These are phyloP conservation scores for Benitochromis conjunctus DNA, from an alignment of 2,113 vertebrate species.

Conservation along the genomic window DNA sequence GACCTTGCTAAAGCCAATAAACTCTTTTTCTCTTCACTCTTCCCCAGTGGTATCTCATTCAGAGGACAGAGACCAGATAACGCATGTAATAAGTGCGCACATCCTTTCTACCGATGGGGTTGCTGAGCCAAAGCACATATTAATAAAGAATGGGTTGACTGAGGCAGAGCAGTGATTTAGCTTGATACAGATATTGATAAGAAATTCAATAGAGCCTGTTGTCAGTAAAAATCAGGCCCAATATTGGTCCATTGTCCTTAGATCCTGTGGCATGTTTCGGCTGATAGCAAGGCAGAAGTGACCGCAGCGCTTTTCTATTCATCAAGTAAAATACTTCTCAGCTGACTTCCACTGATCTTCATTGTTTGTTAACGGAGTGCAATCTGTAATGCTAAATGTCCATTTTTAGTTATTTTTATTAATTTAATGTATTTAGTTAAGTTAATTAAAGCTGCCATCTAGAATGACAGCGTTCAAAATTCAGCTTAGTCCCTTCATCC, in stretches of 20 bases:
- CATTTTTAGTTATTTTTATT: background rate
- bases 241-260: constrained; percentile 39
- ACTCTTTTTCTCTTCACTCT: background rate
- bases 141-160: constrained; percentile 35
- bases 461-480: too few relatives aligned
- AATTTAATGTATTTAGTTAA: background rate
- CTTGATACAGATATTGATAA: constrained; percentile 53
- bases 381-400: constrained; percentile 54
- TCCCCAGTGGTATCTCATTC: constrained; percentile 26
- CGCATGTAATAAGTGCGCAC: constrained; percentile 43
- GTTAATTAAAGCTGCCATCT: background rate
- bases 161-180: constrained; percentile 32
- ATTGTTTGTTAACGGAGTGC: constrained; percentile 85
- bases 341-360: constrained; percentile 86
- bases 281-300: constrained; percentile 38
- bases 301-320: constrained; percentile 19
- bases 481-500: background rate
- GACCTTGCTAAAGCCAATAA: constrained; percentile 70
- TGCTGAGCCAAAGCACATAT: constrained; percentile 22
- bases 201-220: constrained; percentile 39
- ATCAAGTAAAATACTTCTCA: constrained; percentile 63
- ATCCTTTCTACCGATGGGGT: constrained; percentile 33
- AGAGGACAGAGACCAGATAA: constrained; percentile 42
- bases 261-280: constrained; percentile 12
- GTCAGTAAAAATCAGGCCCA: constrained; percentile 9